Base-by-base conservation (phyloP, 2,888 invertebrate genomes). In the Taphrorychus bicolor region DNA sequence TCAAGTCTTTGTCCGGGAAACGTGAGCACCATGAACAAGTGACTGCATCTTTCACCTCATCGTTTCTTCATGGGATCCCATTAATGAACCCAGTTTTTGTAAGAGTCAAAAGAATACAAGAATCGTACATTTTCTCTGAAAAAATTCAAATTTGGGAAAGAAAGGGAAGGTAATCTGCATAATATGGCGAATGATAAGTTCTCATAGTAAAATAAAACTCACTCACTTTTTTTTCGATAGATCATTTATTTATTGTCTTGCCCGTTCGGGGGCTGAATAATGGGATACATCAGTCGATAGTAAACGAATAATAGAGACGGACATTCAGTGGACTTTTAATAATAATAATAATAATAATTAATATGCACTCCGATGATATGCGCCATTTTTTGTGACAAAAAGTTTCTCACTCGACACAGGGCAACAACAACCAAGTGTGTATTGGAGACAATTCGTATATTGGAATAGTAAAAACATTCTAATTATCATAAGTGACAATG, bases 241-340 rank as follows among this genome's bases (percentile, higher is more conserved):
- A 78, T 81, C 80, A 80, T 80, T 80, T 78, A 80, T 82, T 82
- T 82, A 82, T 82, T 82, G 82, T 82, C 82, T 79, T 82, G 81
- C 80, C 81, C 81, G 75, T 45, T 14, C 17, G 74, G 76, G 81
- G 81, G 80, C 80, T 81, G 80, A 80, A 76, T 80, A 78, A 80
- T 74, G 81, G 81, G 80, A 81, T 81, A 81, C 81, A 81, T 82
- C 82, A 82, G 82, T 82, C 82, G 80, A 79, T 76, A 80, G 79
- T 81, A 79, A 45, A 81, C 78, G 78, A 80, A 78, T 32, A 32
- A 32, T 80, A 78, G 78, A 77, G 80, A 81, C 79, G 80, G 79
- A 81, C 79, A 80, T 79, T 77, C 77, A 79, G 77, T 80, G 81
- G 80, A 81, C 81, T 78, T 78, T 77, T 65, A 32, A 23, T 32